phyloP scores from a whole-genome alignment of 2,797 vertebrate species.

The Neosilurus hyrtlii region DNA sequence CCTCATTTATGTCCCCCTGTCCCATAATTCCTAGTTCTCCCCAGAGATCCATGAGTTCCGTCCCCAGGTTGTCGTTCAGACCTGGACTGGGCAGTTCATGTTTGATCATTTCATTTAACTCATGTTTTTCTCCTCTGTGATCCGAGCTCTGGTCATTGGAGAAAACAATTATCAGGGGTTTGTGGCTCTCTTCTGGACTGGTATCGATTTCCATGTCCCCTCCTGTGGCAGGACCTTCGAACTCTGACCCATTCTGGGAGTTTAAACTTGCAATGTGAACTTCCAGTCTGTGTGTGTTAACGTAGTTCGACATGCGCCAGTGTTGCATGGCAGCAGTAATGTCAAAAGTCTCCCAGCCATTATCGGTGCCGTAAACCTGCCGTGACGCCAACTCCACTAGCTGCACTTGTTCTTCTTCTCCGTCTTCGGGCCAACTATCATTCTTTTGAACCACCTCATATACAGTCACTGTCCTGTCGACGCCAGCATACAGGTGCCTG shows the following conservation, averaged over 20 bases:
- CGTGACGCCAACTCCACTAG: conserved; percentile 80
- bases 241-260: conserved; percentile 50
- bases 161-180: conserved; percentile 91
- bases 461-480: conserved; percentile 88
- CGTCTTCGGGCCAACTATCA: conserved; percentile 49
- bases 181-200: conserved; percentile 83
- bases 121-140: conserved; percentile 82
- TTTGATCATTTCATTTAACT: conserved; percentile 90
- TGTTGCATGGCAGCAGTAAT: conserved; percentile 81
- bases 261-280: conserved; percentile 84
- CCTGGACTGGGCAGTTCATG: conserved; percentile 79
- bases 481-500: conserved; percentile 80
- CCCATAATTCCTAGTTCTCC: conserved; percentile 56
- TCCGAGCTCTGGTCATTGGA: conserved; percentile 91
- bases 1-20: conserved; percentile 57
- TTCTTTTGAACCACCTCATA: conserved; percentile 74
- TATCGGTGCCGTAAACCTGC: conserved; percentile 84
- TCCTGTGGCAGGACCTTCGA: conserved; percentile 46
- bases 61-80: conserved; percentile 68
- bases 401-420: conserved; percentile 52
- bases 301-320: conserved; percentile 79
- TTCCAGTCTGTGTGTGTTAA: conserved; percentile 83
- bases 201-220: conserved; percentile 86
- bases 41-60: conserved; percentile 67
- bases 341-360: conserved; percentile 92